Percentiles rank a stretch among this genome's conserved stretches.
Conservation (phyloP, 1,140 invertebrate species). For the Lucilia sericata region DNA sequence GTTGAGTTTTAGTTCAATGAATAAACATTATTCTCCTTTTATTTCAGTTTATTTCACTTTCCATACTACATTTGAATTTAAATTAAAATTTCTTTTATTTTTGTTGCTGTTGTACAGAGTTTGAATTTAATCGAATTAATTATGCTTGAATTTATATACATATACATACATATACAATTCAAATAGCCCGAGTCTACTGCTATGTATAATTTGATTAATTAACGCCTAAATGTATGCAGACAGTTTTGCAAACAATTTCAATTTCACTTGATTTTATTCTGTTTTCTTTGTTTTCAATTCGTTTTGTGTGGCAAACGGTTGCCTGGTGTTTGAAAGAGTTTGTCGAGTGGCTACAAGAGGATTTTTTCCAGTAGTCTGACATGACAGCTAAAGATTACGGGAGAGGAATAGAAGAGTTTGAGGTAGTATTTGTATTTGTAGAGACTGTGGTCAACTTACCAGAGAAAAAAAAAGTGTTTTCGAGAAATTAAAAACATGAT, state of each 20-base stretch:
- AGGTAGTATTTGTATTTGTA: background rate
- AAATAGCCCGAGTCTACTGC: background rate
- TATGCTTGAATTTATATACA: constrained; percentile 33
- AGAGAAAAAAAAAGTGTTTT: background rate
- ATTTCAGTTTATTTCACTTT: too few relatives aligned
- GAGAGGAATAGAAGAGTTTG: background rate
- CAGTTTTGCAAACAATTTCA: constrained; percentile 34
- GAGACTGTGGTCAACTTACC: background rate
- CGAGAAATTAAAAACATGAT: background rate
- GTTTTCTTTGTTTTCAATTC: background rate
- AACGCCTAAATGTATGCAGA: constrained; percentile 43
- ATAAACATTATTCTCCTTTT: too few relatives aligned
- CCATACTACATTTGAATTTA: too few relatives aligned
- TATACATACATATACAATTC: background rate
- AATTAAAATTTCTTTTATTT: background rate
- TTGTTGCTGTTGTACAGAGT: background rate
- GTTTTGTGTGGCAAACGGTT: background rate
- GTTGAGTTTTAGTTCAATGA: too few relatives aligned
- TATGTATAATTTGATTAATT: constrained; percentile 44
- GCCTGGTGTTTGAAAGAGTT: background rate
- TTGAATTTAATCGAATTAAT: constrained; percentile 39
- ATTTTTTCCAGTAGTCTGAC: background rate
- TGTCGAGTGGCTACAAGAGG: background rate
- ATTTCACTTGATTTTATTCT: constrained; percentile 25
- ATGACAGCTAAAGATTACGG: background rate